A percentile compares a stretch with the other conserved stretches of the same genome.
Conservation (phyloP, 1,140 invertebrate genomes). For the Trinorchestia longiramus region DNA sequence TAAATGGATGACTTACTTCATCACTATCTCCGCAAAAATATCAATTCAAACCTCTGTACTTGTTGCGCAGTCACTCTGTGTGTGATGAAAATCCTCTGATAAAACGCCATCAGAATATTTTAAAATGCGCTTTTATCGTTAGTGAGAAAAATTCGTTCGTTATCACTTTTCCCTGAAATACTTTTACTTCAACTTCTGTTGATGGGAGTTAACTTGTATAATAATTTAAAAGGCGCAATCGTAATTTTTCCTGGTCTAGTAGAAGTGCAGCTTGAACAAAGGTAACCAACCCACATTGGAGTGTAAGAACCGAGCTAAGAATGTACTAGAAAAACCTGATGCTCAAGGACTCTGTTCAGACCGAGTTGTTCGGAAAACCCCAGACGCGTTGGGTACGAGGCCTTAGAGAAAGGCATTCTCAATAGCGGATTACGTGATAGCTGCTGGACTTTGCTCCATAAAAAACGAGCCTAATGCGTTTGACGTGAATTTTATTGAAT, state of each 20-base stretch:
- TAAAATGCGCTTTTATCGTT: neutral
- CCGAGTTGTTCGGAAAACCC: conserved; percentile 17
- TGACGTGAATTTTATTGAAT: neutral
- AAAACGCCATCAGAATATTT: neutral
- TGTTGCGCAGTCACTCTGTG: neutral
- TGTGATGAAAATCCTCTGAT: neutral
- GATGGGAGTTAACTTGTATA: neutral
- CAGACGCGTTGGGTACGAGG: neutral
- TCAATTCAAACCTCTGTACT: neutral
- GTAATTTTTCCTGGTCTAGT: neutral
- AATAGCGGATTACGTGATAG: neutral
- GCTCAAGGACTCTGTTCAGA: conserved; percentile 22
- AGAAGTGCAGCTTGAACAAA: neutral
- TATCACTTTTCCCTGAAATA: neutral
- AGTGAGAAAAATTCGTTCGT: neutral
- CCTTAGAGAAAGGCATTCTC: neutral
- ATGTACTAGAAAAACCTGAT: conserved; percentile 22
- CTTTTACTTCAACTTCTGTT: neutral
- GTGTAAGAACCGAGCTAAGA: conserved; percentile 12
- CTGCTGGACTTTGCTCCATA: neutral
- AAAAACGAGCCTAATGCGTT: neutral
- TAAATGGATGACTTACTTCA: neutral
- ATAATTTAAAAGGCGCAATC: neutral
- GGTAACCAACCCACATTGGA: neutral
- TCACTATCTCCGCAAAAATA: neutral